Percentiles rank a stretch among this genome's conserved stretches.
Conservation (phyloP, 2,888 invertebrate genomes). For the Parnassius glacialis region DNA sequence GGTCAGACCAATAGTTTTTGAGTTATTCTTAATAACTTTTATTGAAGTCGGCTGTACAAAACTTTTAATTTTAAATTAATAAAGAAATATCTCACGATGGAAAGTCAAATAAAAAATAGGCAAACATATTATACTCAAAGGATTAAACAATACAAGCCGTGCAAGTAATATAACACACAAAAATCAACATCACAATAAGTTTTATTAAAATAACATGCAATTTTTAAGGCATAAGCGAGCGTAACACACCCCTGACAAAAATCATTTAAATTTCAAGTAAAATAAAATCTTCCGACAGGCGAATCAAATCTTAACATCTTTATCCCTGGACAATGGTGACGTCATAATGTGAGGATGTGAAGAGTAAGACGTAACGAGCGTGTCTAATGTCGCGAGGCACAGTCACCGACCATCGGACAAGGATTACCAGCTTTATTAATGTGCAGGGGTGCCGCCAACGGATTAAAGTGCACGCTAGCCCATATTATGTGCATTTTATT, state of each 20-base stretch:
- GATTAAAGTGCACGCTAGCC: conserved; percentile 13
- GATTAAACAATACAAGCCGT: no score
- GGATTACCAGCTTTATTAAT: conserved; percentile 23
- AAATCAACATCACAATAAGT: no score
- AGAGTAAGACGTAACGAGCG: conserved; percentile 2
- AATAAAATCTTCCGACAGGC: conserved; percentile 7
- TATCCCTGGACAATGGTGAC: conserved; percentile 24
- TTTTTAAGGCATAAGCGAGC: no score
- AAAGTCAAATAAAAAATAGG: no score
- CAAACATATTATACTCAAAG: no score
- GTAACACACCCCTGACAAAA: neutral
- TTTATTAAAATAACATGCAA: no score
- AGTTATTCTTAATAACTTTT: no score
- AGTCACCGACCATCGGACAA: conserved; percentile 1
- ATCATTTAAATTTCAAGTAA: conserved; percentile 16
- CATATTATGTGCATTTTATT: conserved; percentile 22
- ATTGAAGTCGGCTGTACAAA: no score
- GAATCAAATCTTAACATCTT: conserved; percentile 21
- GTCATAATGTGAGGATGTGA: conserved; percentile 12
- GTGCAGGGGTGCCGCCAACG: conserved; percentile 20
- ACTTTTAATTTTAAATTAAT: no score
- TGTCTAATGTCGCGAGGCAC: neutral
- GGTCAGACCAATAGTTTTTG: no score
- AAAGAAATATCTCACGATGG: no score
- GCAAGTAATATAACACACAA: no score